Base-by-base conservation (phyloP, 2,797 vertebrate genomes). In the Protonibea diacanthus region DNA sequence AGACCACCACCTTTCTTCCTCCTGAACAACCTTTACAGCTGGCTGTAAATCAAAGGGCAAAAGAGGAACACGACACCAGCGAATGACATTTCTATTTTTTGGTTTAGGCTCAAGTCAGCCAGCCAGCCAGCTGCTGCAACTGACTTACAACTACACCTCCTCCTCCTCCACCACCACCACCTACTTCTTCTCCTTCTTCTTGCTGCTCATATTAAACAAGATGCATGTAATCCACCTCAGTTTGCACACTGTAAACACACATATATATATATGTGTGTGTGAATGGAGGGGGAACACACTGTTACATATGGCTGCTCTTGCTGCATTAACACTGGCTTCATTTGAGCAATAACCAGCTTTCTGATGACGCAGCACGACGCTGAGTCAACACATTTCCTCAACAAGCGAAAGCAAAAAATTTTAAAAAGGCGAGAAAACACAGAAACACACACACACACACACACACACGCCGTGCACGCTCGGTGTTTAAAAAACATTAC, bases 311-410 rank as follows among this genome's bases (percentile, higher is more conserved):
- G 83, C 81, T 70, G 81, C 86, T 81, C 82, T 81, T 70, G 79
- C 86, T 81, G 86, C 86, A 63, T 67, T 17, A 40, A 80, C 71
- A 58, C 49, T 20, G 53, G 74, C 76, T 81, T 82, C 71, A 65
- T 71, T 60, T 69, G 63, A 80, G 83, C 64, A 65, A 83, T 53
- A 69, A 65, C 58, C 44, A 59, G 38, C 70, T 52, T 88, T 89
- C 59, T 91, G 90, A 86, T 94, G 94, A 94, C 94, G 94, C 91
- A 94, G 92, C 91, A 58, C 71, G 59, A 77, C 76, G 89, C 90
- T 79, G 84, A 91, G 86, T 92, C 90, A 81, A 92, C 91, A 93
- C 74, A 74, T 87, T 85, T 82, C 14, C 48, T 38, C 33, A 38
- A 38, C 5, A 23, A 2, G 29, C 45, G 9, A 21, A 25, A 62